Evolutionary conservation across 1,140 invertebrate genomes (phyloP), one percentile per base, ranked within the genome.

Genomic region (Aphis gossypii): DNA sequence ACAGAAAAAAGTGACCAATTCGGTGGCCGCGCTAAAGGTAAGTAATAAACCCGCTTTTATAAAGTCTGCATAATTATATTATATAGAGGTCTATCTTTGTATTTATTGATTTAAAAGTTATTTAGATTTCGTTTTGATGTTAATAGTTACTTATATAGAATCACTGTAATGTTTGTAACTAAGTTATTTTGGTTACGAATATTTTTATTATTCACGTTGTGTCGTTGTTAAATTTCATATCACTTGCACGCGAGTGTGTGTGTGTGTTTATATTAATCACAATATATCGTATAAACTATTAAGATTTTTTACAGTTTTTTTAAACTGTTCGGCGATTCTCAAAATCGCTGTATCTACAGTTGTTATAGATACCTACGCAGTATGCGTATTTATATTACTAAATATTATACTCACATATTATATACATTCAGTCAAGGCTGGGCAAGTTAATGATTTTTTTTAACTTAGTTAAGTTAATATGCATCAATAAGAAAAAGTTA

Each of bases 21-120:
- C 96, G 97, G 97, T 95, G 97, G 97, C 96, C 97, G 98, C 95
- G 97, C 97, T 95, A 98, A 98, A 96, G 96, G 98, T 98, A 97
- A 96, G 97, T 96, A 95, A 89, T 30, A 6, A 44, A 68, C 56
- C 14, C 0, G 20, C 41, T 35, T 48, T 20, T 46, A 18, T n/a
- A 35, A 21, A 87, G 5, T 87, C 7, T 11, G 84, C 18, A 9
- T 51, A 51, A 46, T 46, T 51, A 18, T 3, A 51, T 1, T 51
- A 51, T 6, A n/a, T n/a, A n/a, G 35, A 23, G 23, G 41, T 84
- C 44, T 23, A 30, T 44, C 38, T 2, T 41, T 9, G 21, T 11
- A 11, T 25, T n/a, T n/a, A 18, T 76, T 18, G n/a, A 76, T 76
- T 76, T 76, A 30, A n/a, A 76, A n/a, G 5, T 76, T 76, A 18